A percentile compares a stretch with the other conserved stretches of the same genome.
Evolutionary conservation across 2,113 vertebrate species (phyloP).

Genomic region (Amia ocellicauda): DNA sequence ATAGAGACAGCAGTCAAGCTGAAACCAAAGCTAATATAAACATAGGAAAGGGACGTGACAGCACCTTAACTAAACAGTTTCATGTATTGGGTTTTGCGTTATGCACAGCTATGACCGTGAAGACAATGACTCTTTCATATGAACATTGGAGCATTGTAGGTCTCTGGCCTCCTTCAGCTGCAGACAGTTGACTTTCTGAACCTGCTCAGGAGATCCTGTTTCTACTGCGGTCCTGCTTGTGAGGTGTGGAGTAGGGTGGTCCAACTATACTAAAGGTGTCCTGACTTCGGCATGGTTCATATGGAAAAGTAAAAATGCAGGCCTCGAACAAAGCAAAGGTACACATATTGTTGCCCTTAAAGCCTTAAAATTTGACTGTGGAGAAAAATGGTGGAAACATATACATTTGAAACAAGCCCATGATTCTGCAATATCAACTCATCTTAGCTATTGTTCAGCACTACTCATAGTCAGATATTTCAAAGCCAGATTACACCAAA

Average conservation of each 20-base stretch:
- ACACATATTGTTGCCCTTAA: neutral
- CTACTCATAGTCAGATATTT: too few species aligned
- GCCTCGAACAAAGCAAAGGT: neutral
- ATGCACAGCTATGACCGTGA: neutral
- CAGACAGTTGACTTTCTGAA: conserved; percentile 21
- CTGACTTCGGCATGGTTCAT: neutral
- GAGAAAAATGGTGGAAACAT: neutral
- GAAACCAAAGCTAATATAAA: neutral
- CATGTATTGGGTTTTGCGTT: conserved; percentile 10
- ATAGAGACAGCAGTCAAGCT: neutral
- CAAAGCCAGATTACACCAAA: too few species aligned
- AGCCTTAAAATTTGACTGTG: neutral
- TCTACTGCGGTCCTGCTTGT: neutral
- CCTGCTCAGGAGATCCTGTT: conserved; percentile 8
- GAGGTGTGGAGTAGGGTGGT: neutral
- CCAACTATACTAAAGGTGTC: neutral
- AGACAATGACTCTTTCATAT: conserved; percentile 32
- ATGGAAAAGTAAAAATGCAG: neutral
- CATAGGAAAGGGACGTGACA: neutral
- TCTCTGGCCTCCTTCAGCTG: conserved; percentile 6
- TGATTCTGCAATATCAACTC: too few species aligned
- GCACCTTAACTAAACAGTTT: neutral
- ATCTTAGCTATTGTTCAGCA: too few species aligned
- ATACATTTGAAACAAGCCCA: too few species aligned
- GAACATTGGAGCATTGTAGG: neutral